Evolutionary conservation across 2,888 invertebrate genomes (phyloP).

Genomic region (Bedellia somnulentella): DNA sequence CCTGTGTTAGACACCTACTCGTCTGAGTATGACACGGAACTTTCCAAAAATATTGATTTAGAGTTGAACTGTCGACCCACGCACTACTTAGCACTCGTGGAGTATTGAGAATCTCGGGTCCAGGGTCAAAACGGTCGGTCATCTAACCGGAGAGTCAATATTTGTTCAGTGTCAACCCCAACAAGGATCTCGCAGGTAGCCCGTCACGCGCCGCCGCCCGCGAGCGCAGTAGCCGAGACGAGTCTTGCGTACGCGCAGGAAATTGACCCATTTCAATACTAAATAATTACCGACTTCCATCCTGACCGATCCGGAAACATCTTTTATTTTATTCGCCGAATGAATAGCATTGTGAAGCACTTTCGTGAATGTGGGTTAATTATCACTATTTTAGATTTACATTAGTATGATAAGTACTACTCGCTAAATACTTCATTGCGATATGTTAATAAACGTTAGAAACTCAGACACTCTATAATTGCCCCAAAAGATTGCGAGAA

Average conservation of each 20-base stretch:
- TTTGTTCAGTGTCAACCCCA: slow-evolving; percentile 1
- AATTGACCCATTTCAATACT: slow-evolving; percentile 5
- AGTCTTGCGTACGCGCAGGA: slow-evolving; percentile 5
- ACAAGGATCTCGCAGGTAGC: background rate
- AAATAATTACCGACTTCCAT: slow-evolving; percentile 1
- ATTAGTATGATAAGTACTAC: too few species aligned
- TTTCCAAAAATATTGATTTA: background rate
- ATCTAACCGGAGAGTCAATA: slow-evolving; percentile 5
- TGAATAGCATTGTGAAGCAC: too few species aligned
- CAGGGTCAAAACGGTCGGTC: slow-evolving; percentile 5
- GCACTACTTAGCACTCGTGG: background rate
- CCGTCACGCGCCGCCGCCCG: background rate
- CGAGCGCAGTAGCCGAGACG: slow-evolving; percentile 3
- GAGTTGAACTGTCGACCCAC: slow-evolving; percentile 1
- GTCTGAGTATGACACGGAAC: background rate
- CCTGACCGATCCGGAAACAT: too few species aligned
- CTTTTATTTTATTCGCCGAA: too few species aligned
- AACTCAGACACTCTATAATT: too few species aligned
- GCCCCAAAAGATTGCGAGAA: too few species aligned
- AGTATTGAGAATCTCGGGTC: background rate
- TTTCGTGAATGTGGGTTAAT: too few species aligned
- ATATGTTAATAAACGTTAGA: too few species aligned
- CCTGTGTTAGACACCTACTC: background rate
- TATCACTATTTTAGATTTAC: too few species aligned
- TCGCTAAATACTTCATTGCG: too few species aligned